phyloP scores from a whole-genome alignment of 2,113 vertebrate genomes.

The Lethenteron camtschaticum region DNA sequence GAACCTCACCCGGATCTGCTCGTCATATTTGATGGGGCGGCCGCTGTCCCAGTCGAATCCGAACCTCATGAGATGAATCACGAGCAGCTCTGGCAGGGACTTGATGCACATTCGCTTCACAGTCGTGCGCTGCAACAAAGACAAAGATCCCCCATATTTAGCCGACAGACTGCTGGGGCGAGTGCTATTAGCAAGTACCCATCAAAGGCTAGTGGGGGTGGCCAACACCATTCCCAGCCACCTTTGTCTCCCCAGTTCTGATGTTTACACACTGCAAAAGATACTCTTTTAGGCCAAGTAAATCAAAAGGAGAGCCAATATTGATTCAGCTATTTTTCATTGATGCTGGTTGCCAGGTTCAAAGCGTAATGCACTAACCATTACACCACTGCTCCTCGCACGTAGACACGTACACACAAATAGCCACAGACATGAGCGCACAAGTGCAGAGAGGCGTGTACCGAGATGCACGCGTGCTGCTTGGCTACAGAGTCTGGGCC shows the following conservation, averaged over 20 bases:
- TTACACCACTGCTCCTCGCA: background rate
- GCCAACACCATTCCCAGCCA: too few relatives aligned
- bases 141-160: background rate
- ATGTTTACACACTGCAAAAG: too few relatives aligned
- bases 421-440: background rate
- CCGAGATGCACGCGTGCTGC: background rate
- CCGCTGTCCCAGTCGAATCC: constrained; percentile 98
- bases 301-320: too few relatives aligned
- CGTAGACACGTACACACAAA: background rate
- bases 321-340: too few relatives aligned
- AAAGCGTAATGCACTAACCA: too few relatives aligned
- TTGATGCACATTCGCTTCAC: constrained; percentile 95
- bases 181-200: too few relatives aligned
- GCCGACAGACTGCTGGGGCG: too few relatives aligned
- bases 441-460: background rate
- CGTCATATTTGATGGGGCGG: constrained; percentile 93
- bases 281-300: too few relatives aligned
- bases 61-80: constrained; percentile 95
- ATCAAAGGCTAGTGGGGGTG: too few relatives aligned
- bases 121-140: constrained; percentile 58
- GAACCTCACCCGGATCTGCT: constrained; percentile 67
- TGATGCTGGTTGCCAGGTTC: too few relatives aligned
- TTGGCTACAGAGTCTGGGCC: too few relatives aligned
- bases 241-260: too few relatives aligned
- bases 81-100: constrained; percentile 66